Percentiles rank a stretch among this genome's conserved stretches.
These are phyloP conservation scores for Redunca redunca DNA, from an alignment of 2,113 vertebrate genomes.

Conservation along the genomic window DNA sequence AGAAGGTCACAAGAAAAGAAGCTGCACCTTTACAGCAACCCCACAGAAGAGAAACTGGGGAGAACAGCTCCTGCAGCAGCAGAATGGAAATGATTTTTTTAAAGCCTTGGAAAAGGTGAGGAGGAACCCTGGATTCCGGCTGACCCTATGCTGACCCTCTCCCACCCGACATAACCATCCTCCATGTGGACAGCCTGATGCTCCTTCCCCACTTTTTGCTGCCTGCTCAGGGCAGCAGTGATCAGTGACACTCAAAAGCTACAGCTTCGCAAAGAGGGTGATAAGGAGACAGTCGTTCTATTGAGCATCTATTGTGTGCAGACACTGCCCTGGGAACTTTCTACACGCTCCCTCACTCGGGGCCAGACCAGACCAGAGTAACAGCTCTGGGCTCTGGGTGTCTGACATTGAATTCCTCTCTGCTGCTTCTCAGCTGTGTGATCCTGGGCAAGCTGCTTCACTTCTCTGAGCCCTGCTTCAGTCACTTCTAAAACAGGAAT, in stretches of 20 bases:
- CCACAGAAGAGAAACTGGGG: not conserved
- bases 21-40: not conserved
- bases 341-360: rapidly evolving
- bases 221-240: too few species aligned
- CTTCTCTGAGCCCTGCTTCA: not conserved
- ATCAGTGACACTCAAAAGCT: not conserved
- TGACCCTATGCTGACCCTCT: not conserved
- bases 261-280: not conserved
- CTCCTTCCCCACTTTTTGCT: not conserved
- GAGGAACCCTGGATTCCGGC: not conserved
- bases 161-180: not conserved
- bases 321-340: not conserved
- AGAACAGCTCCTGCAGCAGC: not conserved
- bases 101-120: not conserved
- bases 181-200: not conserved
- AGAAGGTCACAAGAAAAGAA: not conserved
- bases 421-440: not conserved
- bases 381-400: not conserved
- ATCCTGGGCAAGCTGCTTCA: not conserved
- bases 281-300: not conserved
- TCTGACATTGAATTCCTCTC: not conserved
- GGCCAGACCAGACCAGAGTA: not conserved
- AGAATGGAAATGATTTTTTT: not conserved
- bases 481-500: not conserved
- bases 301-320: not conserved